Evolutionary conservation across 2,888 invertebrate species (phyloP).

Genomic region (Boloria euphrosyne): DNA sequence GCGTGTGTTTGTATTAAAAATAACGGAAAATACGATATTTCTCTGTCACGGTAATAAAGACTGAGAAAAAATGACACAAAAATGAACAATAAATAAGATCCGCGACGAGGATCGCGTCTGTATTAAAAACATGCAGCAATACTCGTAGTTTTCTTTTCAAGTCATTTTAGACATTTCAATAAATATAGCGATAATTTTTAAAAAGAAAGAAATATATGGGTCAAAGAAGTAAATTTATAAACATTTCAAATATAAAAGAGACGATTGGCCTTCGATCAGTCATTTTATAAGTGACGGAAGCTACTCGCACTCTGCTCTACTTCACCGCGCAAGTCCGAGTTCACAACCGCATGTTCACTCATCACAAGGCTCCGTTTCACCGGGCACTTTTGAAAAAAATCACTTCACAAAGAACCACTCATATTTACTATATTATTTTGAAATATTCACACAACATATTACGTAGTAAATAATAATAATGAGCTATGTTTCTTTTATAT

Average conservation of each 20-base stretch:
- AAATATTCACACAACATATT: background rate
- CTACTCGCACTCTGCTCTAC: too few species aligned
- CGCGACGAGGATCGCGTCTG: background rate
- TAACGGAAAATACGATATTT: conserved; percentile 2
- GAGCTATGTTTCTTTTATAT: background rate
- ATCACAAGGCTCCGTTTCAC: background rate
- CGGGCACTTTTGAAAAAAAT: background rate
- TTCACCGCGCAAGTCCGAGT: background rate
- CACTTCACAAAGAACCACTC: background rate
- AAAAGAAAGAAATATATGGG: background rate
- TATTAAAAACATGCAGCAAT: background rate
- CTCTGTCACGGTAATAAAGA: background rate
- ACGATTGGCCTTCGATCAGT: too few species aligned
- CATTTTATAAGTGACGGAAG: too few species aligned
- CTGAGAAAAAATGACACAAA: background rate
- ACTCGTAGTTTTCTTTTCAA: too few species aligned
- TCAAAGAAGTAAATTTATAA: background rate
- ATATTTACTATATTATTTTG: background rate
- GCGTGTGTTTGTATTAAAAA: conserved; percentile 2
- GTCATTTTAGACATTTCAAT: too few species aligned
- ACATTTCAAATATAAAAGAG: too few species aligned
- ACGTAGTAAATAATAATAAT: background rate
- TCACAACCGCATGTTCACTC: background rate
- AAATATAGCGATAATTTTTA: background rate
- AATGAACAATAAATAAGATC: background rate